A percentile compares a stretch with the other conserved stretches of the same genome.
Evolutionary conservation across 2,113 vertebrate species (phyloP).

Genomic region (Sturnus vulgaris): DNA sequence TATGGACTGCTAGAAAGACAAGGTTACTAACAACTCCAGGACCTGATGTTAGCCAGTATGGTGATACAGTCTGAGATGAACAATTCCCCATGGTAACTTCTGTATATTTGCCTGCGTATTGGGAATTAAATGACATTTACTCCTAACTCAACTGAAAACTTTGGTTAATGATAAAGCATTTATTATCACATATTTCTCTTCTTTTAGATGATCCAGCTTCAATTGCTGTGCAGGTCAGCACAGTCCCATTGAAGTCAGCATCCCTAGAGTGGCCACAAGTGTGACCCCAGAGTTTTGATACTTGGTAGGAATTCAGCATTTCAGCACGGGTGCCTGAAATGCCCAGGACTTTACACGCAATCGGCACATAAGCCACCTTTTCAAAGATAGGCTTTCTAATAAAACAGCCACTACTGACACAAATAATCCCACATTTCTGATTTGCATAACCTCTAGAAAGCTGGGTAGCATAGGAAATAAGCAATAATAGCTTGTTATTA

Average conservation of each 20-base stretch:
- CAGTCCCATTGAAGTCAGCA: neutral
- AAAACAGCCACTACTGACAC: conserved; percentile 29
- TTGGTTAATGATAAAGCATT: neutral
- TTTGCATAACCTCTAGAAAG: conserved; percentile 37
- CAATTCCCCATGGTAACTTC: neutral
- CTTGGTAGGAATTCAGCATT: neutral
- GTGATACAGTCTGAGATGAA: neutral
- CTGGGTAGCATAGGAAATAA: conserved; percentile 20
- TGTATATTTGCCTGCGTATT: neutral
- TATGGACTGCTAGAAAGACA: neutral
- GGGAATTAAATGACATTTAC: neutral
- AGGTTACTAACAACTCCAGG: neutral
- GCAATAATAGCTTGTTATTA: neutral
- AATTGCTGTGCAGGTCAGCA: neutral
- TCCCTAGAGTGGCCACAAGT: neutral
- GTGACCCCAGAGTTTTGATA: neutral
- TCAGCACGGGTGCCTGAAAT: neutral
- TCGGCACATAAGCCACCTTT: conserved; percentile 6
- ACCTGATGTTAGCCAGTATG: neutral
- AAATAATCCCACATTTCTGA: conserved; percentile 31
- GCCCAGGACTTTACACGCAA: neutral
- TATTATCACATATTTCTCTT: neutral
- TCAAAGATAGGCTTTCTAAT: conserved; percentile 7
- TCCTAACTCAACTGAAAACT: neutral
- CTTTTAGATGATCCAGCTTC: neutral